Percentiles rank a stretch among this genome's conserved stretches.
Evolutionary conservation across 2,888 invertebrate genomes (phyloP).

Genomic region (Phengaris alcon): DNA sequence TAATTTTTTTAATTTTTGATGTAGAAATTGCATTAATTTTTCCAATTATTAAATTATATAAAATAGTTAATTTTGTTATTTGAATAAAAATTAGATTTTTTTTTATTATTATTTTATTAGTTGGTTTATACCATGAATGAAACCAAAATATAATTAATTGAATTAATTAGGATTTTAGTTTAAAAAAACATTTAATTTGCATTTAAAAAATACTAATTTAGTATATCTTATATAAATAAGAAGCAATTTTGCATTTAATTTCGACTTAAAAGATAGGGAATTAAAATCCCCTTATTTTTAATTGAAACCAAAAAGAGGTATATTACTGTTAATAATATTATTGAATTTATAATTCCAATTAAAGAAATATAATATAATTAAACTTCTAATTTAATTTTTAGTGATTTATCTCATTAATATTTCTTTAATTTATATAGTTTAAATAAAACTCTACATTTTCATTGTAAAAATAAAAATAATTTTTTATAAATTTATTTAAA

Average conservation of each 20-base stretch:
- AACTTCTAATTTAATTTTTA: conserved; percentile 83
- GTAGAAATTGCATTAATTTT: conserved; percentile 83
- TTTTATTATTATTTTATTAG: conserved; percentile 76
- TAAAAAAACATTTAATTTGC: conserved; percentile 67
- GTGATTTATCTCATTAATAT: conserved; percentile 65
- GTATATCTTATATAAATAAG: conserved; percentile 76
- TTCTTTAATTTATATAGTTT: conserved; percentile 78
- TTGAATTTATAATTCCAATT: conserved; percentile 68
- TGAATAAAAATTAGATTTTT: conserved; percentile 58
- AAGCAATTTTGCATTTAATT: conserved; percentile 74
- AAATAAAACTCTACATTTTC: conserved; percentile 83
- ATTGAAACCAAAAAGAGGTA: conserved; percentile 82
- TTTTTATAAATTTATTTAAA: conserved; percentile 49
- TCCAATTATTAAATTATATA: conserved; percentile 72
- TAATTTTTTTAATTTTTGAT: conserved; percentile 87
- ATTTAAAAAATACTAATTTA: conserved; percentile 62
- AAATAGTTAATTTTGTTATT: conserved; percentile 51
- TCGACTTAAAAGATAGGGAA: conserved; percentile 68
- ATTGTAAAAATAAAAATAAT: conserved; percentile 79
- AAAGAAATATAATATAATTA: conserved; percentile 60
- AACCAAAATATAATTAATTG: conserved; percentile 68
- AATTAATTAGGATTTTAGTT: conserved; percentile 66
- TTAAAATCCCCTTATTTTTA: conserved; percentile 74
- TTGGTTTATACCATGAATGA: conserved; percentile 66
- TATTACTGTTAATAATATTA: conserved; percentile 83